Evolutionary conservation across 1,140 invertebrate species (phyloP), one percentile per base, ranked within the genome.

Genomic region (Cydia pomonella): DNA sequence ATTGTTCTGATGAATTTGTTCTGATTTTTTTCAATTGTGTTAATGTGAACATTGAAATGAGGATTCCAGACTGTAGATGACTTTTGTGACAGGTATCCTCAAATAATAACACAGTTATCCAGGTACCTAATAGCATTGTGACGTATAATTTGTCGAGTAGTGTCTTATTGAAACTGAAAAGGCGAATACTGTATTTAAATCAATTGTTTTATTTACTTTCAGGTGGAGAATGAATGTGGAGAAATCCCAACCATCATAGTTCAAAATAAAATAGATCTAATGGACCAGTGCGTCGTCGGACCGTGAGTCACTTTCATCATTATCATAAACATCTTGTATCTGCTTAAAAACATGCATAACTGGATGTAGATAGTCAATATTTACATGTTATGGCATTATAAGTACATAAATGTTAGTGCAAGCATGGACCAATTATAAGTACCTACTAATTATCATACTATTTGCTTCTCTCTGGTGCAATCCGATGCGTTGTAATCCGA

Each of bases 191-290:
- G 71, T 78, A 69, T 73, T 74, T 69, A 71, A 41, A 62, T 76
- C 5, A 53, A 25, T 76, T 0, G 74, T 72, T 81, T 69, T 76
- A 77, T 77, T 89, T 87, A 77, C 79, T 80, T 95, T 75, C 93
- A 98, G 97, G 98, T 99, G 73, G 98, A 99, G 93, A 98, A 98
- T 93, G 98, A 99, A 93, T 99, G 98, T 88, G 98, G 98, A 62
- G 97, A 98, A 91, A 98, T 99, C 86, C 97, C 97, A 59, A 99
- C 98, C 82, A 98, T 99, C 53, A 95, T 99, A 87, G 98, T 99
- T 72, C 98, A 99, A 93, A 99, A 99, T 92, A 99, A 99, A 95
- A 98, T 99, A 85, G 98, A 99, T 93, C 94, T 99, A 59, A 95
- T 98, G 85, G 98, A 98, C 89, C 97, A 99, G 91, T 97, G 97